phyloP scores from a whole-genome alignment of 2,797 vertebrate species.

The Liasis olivaceus region DNA sequence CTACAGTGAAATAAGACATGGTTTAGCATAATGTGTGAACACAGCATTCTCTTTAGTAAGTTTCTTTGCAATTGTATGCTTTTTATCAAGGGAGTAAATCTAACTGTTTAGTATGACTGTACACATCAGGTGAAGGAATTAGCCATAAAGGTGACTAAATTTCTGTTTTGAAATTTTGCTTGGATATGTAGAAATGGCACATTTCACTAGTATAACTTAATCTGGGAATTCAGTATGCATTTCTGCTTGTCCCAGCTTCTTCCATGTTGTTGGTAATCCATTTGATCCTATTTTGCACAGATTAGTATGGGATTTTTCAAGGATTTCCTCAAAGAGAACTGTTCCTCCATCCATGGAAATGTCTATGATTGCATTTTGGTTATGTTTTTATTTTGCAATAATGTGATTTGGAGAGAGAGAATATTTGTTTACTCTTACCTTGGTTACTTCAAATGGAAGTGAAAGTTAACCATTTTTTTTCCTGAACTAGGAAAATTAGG shows the following conservation, averaged over 20 bases:
- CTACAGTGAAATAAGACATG: not conserved
- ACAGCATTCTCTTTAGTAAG: not conserved
- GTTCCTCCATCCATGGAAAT: not conserved
- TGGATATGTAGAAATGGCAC: not conserved
- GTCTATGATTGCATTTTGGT: constrained; percentile 20
- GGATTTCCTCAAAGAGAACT: not conserved
- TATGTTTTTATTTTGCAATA: not conserved
- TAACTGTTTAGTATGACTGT: not conserved
- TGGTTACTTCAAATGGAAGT: constrained; percentile 12
- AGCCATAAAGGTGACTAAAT: not conserved
- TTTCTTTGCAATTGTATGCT: not conserved
- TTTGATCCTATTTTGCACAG: not conserved
- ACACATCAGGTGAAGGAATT: not conserved
- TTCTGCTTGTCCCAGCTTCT: not conserved
- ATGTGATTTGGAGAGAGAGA: not conserved
- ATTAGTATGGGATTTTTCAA: not conserved
- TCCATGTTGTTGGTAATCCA: not conserved
- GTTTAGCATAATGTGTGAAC: not conserved
- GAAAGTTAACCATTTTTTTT: constrained; percentile 41
- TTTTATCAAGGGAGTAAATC: not conserved
- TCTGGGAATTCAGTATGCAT: not conserved
- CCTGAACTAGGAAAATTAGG: not conserved
- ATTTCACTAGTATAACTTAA: not conserved
- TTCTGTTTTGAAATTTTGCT: not conserved
- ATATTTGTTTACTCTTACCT: not conserved